Percentiles rank a stretch among this genome's conserved stretches.
Conservation (phyloP, 2,797 vertebrate species). For the Crypturellus tataupa region DNA sequence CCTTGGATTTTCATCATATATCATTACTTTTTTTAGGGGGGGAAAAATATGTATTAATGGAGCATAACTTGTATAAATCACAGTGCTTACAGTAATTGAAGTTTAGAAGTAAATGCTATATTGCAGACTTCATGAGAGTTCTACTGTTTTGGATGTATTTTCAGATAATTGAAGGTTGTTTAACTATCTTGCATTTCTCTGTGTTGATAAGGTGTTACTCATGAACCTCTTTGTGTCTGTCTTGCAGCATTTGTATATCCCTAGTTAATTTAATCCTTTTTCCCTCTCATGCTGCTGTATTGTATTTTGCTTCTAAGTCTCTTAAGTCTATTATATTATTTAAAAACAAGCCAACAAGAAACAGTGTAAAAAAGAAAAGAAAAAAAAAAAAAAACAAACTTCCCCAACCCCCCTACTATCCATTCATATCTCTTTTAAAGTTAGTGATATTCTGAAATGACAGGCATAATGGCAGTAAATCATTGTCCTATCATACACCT, state of each 20-base stretch:
- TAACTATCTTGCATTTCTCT: neutral
- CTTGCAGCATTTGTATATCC: neutral
- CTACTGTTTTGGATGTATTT: conserved; percentile 11
- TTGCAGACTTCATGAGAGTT: neutral
- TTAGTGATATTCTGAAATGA: conserved; percentile 31
- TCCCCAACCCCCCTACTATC: neutral
- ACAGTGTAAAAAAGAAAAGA: neutral
- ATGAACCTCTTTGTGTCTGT: neutral
- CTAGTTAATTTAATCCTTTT: conserved; percentile 37
- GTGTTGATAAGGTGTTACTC: conserved; percentile 32
- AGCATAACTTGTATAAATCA: conserved; percentile 73
- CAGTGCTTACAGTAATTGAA: conserved; percentile 67
- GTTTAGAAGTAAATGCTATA: conserved; percentile 37
- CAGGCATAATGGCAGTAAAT: neutral
- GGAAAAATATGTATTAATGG: conserved; percentile 42
- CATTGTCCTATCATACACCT: conserved; percentile 11
- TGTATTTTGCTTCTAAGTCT: neutral
- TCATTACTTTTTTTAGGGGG: conserved; percentile 46
- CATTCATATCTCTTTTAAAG: neutral
- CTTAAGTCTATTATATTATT: neutral
- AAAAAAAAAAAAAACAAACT: neutral
- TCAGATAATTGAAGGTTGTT: conserved; percentile 27
- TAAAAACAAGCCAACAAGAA: conserved; percentile 10
- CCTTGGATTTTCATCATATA: conserved; percentile 47
- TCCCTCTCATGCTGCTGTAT: neutral